A percentile compares a stretch with the other conserved stretches of the same genome.
These are phyloP conservation scores for Nephotettix cincticeps DNA, from an alignment of 1,140 invertebrate species.

Conservation along the genomic window DNA sequence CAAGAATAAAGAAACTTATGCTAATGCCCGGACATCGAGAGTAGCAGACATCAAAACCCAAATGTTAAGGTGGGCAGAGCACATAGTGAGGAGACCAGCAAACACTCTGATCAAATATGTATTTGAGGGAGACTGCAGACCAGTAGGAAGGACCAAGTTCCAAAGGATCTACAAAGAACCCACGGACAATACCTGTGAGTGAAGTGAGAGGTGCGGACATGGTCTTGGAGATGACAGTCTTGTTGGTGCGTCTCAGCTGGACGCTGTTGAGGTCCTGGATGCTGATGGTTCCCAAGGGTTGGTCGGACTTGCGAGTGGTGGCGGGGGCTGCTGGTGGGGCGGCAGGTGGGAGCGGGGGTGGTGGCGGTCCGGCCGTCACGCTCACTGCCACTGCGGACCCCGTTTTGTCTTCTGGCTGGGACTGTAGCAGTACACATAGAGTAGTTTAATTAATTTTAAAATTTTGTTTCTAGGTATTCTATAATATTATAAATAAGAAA, in stretches of 20 bases:
- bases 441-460: too few relatives aligned
- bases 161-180: too few relatives aligned
- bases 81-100: too few relatives aligned
- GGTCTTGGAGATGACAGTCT: slow-evolving; percentile 68
- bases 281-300: slow-evolving; percentile 78
- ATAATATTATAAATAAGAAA: too few relatives aligned
- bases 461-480: too few relatives aligned
- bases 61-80: too few relatives aligned
- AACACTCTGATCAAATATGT: too few relatives aligned
- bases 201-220: slow-evolving; percentile 64
- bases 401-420: slow-evolving; percentile 14
- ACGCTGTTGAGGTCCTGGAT: slow-evolving; percentile 84
- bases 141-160: too few relatives aligned
- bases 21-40: too few relatives aligned
- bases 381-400: background rate
- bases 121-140: too few relatives aligned
- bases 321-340: slow-evolving; percentile 51
- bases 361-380: slow-evolving; percentile 49
- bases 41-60: too few relatives aligned
- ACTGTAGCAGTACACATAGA: background rate
- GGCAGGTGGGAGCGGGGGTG: slow-evolving; percentile 51
- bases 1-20: too few relatives aligned
- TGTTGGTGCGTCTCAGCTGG: slow-evolving; percentile 70
- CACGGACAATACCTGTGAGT: slow-evolving; percentile 21
- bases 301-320: slow-evolving; percentile 51